These are phyloP conservation scores for Plebejus argus DNA, from an alignment of 2,888 invertebrate genomes.

Conservation along the genomic window DNA sequence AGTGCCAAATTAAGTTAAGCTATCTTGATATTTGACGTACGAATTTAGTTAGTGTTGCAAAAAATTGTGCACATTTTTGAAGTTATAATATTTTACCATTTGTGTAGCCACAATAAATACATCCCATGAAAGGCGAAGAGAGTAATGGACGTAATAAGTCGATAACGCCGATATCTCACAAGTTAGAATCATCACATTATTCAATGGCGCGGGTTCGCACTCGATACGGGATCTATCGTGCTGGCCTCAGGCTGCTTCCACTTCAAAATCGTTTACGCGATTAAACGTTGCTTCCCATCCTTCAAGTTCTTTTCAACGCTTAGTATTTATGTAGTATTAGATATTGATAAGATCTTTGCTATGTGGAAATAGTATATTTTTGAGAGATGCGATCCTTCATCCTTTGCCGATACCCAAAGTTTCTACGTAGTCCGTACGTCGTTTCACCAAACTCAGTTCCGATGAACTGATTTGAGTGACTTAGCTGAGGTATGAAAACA, in stretches of 20 bases:
- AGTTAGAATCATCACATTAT: constrained; percentile 18
- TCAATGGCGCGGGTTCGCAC: constrained; percentile 13
- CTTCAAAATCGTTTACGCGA: neutral
- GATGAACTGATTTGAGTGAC: too few species aligned
- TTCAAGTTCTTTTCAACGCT: neutral
- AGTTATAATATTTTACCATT: neutral
- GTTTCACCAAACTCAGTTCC: too few species aligned
- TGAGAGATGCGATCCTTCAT: too few species aligned
- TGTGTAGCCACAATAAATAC: neutral
- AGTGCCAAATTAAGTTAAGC: neutral
- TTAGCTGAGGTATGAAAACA: too few species aligned
- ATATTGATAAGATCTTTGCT: neutral
- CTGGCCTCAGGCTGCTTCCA: neutral
- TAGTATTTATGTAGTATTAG: neutral
- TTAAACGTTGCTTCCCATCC: neutral
- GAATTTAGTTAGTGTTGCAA: too few species aligned
- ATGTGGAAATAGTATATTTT: too few species aligned
- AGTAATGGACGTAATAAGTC: neutral
- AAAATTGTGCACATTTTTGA: too few species aligned
- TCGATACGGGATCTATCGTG: constrained; percentile 28
- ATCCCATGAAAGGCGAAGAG: neutral
- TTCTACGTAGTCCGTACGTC: too few species aligned
- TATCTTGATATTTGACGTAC: neutral
- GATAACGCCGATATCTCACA: constrained; percentile 7
- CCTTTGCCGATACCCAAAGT: too few species aligned